These are phyloP conservation scores for Perdita meconis DNA, from an alignment of 2,888 invertebrate species.

Conservation along the genomic window DNA sequence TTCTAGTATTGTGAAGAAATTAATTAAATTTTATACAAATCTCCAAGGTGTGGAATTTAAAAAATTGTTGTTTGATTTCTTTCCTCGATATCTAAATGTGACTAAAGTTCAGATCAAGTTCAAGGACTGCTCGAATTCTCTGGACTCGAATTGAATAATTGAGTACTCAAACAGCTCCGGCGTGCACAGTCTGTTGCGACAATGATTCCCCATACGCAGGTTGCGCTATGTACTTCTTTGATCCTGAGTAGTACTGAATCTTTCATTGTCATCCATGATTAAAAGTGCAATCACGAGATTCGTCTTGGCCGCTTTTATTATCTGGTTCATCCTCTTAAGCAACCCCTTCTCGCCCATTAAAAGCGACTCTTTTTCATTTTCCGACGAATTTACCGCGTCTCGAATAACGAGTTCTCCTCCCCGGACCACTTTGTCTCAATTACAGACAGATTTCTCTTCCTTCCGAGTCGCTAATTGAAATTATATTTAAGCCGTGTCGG, in stretches of 20 bases:
- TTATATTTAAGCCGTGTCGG: neutral
- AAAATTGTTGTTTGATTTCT: no score
- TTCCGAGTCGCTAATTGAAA: neutral
- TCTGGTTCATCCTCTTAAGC: constrained; percentile 6
- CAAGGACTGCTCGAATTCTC: no score
- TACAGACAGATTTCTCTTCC: constrained; percentile 17
- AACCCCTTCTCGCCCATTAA: neutral
- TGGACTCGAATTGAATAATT: neutral
- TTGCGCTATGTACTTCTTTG: neutral
- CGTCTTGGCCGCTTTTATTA: neutral
- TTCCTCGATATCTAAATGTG: no score
- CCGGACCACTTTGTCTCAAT: neutral
- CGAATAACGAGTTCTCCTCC: neutral
- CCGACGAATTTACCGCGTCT: constrained; percentile 1
- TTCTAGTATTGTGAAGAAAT: no score
- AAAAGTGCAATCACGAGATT: no score
- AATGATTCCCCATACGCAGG: neutral
- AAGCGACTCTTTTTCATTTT: neutral
- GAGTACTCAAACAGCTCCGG: neutral
- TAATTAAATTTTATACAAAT: no score
- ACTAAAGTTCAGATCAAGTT: no score
- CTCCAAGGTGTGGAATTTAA: no score
- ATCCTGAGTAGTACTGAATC: no score
- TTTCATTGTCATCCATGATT: no score
- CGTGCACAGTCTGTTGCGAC: neutral